A percentile compares a stretch with the other conserved stretches of the same genome.
phyloP scores from a whole-genome alignment of 2,888 invertebrate species.

The Sesia bembeciformis region DNA sequence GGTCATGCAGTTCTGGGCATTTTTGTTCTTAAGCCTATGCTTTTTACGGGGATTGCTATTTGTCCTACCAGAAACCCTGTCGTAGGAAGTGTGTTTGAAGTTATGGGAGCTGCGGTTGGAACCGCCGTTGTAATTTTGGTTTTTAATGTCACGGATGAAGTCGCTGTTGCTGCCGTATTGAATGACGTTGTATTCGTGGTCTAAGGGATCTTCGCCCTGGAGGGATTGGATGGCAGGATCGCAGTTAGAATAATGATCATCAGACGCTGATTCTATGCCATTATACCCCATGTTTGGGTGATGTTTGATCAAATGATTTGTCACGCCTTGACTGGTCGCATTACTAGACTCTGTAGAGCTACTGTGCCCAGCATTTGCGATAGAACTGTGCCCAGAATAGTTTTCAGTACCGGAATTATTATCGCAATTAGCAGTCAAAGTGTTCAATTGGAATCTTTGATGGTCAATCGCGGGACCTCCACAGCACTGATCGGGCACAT shows the following conservation, averaged over 20 bases:
- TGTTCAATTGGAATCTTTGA: constrained; percentile 67
- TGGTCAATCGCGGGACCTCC: constrained; percentile 58
- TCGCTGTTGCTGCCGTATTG: constrained; percentile 68
- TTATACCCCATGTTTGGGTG: constrained; percentile 63
- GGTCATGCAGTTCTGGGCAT: constrained; percentile 73
- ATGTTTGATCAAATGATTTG: constrained; percentile 68
- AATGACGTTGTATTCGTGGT: constrained; percentile 70
- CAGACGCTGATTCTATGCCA: constrained; percentile 65
- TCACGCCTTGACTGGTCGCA: constrained; percentile 65
- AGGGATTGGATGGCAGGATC: constrained; percentile 66
- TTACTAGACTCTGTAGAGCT: constrained; percentile 71
- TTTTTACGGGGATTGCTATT: constrained; percentile 70
- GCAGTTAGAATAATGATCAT: constrained; percentile 70
- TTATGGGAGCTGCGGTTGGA: constrained; percentile 68
- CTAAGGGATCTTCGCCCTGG: constrained; percentile 64
- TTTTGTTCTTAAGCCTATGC: constrained; percentile 65
- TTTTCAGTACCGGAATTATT: constrained; percentile 78
- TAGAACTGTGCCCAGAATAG: constrained; percentile 76
- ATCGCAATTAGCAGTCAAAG: constrained; percentile 72
- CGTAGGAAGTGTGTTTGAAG: constrained; percentile 70
- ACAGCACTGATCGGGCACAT: constrained; percentile 55
- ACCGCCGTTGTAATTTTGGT: constrained; percentile 70
- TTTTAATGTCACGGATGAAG: constrained; percentile 66
- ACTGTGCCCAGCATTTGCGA: constrained; percentile 68
- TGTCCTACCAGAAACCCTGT: constrained; percentile 63